phyloP scores from a whole-genome alignment of 2,888 invertebrate genomes.

The Spisula solida region DNA sequence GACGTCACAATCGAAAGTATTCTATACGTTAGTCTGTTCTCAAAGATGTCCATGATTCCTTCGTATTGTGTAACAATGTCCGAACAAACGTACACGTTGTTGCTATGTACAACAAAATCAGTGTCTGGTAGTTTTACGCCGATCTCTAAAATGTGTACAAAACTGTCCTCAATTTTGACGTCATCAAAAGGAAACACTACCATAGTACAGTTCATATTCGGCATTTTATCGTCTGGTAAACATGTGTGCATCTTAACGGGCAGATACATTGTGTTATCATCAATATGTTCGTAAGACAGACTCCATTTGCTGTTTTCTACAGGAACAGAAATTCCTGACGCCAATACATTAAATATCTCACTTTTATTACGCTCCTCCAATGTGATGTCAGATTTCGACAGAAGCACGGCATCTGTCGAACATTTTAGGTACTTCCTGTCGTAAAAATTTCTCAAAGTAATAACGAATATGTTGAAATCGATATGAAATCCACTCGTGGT shows the following conservation, averaged over 20 bases:
- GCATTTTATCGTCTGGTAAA: not conserved
- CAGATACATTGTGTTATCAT: not conserved
- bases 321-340: not conserved
- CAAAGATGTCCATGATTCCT: constrained; percentile 37
- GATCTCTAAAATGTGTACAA: constrained; percentile 12
- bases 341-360: not conserved
- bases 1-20: constrained; percentile 43
- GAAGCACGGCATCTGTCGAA: not conserved
- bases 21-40: constrained; percentile 27
- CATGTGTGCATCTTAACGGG: not conserved
- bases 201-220: constrained; percentile 45
- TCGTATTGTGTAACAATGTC: not conserved
- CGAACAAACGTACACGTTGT: constrained; percentile 41
- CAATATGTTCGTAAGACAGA: not conserved
- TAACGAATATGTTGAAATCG: not conserved
- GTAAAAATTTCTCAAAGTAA: not conserved
- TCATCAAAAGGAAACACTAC: constrained; percentile 28
- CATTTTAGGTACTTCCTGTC: not conserved
- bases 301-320: not conserved
- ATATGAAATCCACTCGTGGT: too few relatives aligned
- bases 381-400: not conserved
- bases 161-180: constrained; percentile 11
- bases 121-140: not conserved
- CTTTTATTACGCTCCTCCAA: not conserved
- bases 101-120: not conserved